Conservation (phyloP, 2,888 invertebrate genomes). For the Phyllotreta cruciferae region DNA sequence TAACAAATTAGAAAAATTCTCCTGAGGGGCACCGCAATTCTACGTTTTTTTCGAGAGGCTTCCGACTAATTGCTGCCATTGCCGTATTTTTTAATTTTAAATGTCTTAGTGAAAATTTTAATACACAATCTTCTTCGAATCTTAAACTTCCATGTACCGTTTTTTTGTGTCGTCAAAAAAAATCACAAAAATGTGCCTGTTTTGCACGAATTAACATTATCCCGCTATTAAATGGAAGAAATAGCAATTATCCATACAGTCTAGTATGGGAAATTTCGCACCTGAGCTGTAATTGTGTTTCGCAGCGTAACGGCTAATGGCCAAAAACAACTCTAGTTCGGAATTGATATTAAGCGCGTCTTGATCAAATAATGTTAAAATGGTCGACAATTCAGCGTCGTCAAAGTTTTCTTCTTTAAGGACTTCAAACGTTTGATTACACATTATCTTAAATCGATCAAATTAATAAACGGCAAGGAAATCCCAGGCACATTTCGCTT, state of each 20-base stretch:
- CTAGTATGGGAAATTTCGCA: conserved; percentile 60
- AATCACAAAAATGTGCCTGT: no score
- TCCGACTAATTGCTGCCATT: no score
- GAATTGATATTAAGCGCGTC: conserved; percentile 76
- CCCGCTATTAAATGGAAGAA: conserved; percentile 24
- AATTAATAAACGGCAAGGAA: not conserved
- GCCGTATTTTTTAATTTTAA: no score
- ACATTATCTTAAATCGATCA: conserved; percentile 69
- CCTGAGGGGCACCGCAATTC: no score
- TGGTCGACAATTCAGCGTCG: conserved; percentile 77
- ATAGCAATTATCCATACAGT: conserved; percentile 57
- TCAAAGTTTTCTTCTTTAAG: conserved; percentile 78
- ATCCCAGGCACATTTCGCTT: conserved; percentile 33
- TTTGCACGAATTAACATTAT: no score
- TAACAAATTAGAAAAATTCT: no score
- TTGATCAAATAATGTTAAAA: conserved; percentile 77
- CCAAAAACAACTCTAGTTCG: conserved; percentile 80
- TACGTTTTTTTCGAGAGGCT: no score
- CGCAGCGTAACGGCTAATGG: conserved; percentile 71
- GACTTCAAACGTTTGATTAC: conserved; percentile 77
- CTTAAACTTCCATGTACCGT: no score
- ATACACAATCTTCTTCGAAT: no score
- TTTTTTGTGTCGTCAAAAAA: no score
- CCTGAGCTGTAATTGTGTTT: conserved; percentile 65
- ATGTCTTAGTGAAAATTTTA: no score